These are phyloP conservation scores for Peribatodes rhomboidaria DNA, from an alignment of 2,888 invertebrate species.

Conservation along the genomic window DNA sequence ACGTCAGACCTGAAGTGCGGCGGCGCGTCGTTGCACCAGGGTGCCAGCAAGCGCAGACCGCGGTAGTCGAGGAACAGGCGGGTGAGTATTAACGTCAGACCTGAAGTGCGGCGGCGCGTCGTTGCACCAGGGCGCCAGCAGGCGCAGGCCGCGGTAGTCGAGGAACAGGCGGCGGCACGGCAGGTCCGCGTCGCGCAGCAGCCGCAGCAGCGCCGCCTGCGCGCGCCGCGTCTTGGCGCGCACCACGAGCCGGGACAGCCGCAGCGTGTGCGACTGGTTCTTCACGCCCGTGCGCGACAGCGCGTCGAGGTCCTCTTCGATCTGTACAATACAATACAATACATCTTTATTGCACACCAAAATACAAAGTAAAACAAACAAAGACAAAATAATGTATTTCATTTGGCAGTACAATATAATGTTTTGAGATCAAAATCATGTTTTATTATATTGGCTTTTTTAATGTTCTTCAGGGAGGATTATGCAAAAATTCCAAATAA, in stretches of 20 bases:
- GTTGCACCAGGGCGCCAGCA: constrained; percentile 97
- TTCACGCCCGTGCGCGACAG: constrained; percentile 92
- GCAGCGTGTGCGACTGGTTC: constrained; percentile 96
- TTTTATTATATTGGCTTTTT: too few species aligned
- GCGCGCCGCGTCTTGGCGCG: constrained; percentile 94
- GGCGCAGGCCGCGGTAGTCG: constrained; percentile 96
- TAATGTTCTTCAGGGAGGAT: too few species aligned
- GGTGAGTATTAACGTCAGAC: constrained; percentile 21
- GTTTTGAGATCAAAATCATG: too few species aligned
- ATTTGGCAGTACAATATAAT: too few species aligned
- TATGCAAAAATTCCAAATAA: too few species aligned
- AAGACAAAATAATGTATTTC: too few species aligned
- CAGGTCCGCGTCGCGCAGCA: constrained; percentile 92
- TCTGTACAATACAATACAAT: too few species aligned
- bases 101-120: constrained; percentile 87
- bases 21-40: constrained; percentile 95
- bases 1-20: constrained; percentile 67
- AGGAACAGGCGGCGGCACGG: constrained; percentile 95
- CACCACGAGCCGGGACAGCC: constrained; percentile 96
- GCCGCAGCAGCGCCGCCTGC: constrained; percentile 90
- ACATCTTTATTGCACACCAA: too few species aligned
- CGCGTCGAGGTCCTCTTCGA: constrained; percentile 95
- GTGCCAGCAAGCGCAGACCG: constrained; percentile 95
- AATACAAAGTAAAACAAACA: too few species aligned
- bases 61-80: constrained; percentile 97